A percentile compares a stretch with the other conserved stretches of the same genome.
Evolutionary conservation across 2,888 invertebrate species (phyloP).

Genomic region (Trachelus iudaicus): DNA sequence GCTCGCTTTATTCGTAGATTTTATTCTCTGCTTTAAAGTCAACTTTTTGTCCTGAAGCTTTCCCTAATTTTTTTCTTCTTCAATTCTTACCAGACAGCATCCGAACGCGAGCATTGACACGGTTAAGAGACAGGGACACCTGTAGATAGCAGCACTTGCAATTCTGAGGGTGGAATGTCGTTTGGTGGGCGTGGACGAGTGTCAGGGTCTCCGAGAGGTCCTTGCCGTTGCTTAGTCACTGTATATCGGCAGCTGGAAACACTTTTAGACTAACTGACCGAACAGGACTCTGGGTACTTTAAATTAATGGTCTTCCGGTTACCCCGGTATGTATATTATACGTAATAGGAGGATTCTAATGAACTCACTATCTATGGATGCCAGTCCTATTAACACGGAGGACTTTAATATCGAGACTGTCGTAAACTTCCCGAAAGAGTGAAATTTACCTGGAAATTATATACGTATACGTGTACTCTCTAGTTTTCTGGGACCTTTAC

Average conservation of each 20-base stretch:
- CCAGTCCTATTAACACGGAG: not conserved
- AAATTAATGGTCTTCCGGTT: not conserved
- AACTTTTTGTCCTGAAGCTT: not conserved
- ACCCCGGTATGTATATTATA: not conserved
- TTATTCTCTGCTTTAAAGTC: not conserved
- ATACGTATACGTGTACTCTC: not conserved
- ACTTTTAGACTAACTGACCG: not conserved
- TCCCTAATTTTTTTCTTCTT: not conserved
- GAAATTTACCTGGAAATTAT: not conserved
- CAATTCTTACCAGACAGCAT: not conserved
- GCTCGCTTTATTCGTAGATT: not conserved
- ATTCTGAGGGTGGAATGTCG: constrained; percentile 1
- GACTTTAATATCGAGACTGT: not conserved
- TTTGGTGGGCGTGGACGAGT: not conserved
- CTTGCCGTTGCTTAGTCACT: not conserved
- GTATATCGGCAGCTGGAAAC: not conserved
- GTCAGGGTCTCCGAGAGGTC: constrained; percentile 4
- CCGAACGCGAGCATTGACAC: not conserved
- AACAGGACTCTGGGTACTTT: not conserved
- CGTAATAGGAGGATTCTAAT: not conserved
- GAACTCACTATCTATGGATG: not conserved
- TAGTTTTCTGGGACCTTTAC: not conserved
- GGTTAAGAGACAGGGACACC: not conserved
- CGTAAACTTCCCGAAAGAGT: not conserved
- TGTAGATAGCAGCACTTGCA: not conserved